Evolutionary conservation across 1,140 invertebrate species (phyloP), one percentile per base, ranked within the genome.

Genomic region (Dreissena rostriformis): DNA sequence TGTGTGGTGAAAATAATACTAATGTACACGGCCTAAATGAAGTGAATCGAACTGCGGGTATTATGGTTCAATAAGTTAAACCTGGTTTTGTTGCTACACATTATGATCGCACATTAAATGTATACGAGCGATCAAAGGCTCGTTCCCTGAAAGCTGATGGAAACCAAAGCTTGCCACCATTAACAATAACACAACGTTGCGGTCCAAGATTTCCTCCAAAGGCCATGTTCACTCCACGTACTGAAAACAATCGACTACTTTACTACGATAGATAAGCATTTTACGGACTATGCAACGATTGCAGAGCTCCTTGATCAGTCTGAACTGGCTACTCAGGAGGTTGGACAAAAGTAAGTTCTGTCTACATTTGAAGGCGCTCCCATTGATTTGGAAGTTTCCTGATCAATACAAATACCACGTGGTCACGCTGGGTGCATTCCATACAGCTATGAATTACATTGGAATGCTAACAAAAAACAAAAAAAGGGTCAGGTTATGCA

Each of bases 301-400:
- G 76, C 80, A 55, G 88, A 89, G 57, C 88, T 81, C 49, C 70
- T 87, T 22, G 19, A 79, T 8, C 80, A 75, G 66, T 73, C 85
- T 22, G 79, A 88, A 80, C 65, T 83, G 66, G 83, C 81, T 14
- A 55, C 78, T 26, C 61, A 57, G 61, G 68, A 86, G 57, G 80
- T 89, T 80, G 82, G 72, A 28, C 86, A 86, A 63, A 39, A 75
- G 15, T 88, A 87, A 55, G 84, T 80, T 8, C 24, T 86, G 19
- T 82, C 82, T 57, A 87, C 87, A 26, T 88, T 86, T 87, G 84
- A 88, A 88, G 74, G 87, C 87, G 12, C 78, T 77, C 28, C 86
- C 86, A 1, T 17, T 90, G n/a, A 29, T 87, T 53, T 86, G 83
- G 87, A 86, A 86, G 39, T n/a, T 76, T 19, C 72, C 82, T 29